Evolutionary conservation across 1,140 invertebrate genomes (phyloP).

Genomic region (Prorops nasuta): DNA sequence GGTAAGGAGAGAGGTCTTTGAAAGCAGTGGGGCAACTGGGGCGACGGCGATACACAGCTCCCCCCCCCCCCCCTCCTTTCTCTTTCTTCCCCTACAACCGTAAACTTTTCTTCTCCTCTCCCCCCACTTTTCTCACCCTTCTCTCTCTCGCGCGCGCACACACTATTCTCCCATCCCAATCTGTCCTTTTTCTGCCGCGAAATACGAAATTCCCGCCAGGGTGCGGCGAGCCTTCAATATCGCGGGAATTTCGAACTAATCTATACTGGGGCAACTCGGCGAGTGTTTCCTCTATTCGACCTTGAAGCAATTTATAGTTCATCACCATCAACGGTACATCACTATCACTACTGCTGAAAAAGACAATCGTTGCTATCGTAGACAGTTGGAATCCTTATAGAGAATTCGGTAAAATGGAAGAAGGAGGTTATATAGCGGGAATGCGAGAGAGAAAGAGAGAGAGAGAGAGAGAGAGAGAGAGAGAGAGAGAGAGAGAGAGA

Average conservation of each 20-base stretch:
- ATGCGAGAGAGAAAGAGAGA: conserved; percentile 5
- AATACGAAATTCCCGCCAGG: conserved; percentile 31
- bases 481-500: neutral
- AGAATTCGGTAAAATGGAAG: neutral
- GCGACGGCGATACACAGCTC: conserved; percentile 7
- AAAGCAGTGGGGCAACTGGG: conserved; percentile 2
- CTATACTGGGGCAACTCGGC: no score
- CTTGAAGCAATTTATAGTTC: no score
- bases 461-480: conserved; percentile 7
- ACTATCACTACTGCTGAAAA: no score
- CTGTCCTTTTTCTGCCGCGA: conserved; percentile 35
- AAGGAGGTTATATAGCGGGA: conserved; percentile 3
- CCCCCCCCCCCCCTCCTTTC: conserved; percentile 3
- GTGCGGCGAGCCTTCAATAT: neutral
- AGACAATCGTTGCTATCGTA: no score
- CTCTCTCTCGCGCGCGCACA: neutral
- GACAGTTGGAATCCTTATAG: no score
- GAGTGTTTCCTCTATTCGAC: no score
- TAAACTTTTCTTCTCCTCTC: neutral
- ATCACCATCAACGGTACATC: no score
- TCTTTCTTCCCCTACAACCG: neutral
- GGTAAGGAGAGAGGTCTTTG: conserved; percentile 12
- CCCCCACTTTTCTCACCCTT: neutral
- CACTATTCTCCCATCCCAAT: no score
- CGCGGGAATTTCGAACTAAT: conserved; percentile 20